These are phyloP conservation scores for Danaus plexippus DNA, from an alignment of 1,140 invertebrate genomes.

Conservation along the genomic window DNA sequence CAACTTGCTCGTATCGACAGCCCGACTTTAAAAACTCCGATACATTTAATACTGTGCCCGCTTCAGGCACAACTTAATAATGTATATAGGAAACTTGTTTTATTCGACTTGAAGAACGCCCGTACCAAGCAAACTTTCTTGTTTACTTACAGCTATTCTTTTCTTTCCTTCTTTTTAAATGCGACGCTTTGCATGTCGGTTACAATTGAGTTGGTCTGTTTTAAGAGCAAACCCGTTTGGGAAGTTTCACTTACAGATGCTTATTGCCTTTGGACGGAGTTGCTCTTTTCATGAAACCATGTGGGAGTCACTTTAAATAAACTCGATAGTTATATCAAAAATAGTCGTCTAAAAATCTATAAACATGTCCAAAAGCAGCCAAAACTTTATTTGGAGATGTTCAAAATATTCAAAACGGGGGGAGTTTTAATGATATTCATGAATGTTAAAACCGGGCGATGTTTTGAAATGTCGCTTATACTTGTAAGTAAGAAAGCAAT, in stretches of 20 bases:
- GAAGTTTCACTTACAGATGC: constrained; percentile 44
- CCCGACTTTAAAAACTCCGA: constrained; percentile 45
- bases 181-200: constrained; percentile 57
- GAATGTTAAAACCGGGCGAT: constrained; percentile 57
- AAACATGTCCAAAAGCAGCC: constrained; percentile 42
- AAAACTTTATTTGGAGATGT: constrained; percentile 45
- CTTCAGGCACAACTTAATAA: constrained; percentile 59
- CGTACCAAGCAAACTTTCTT: constrained; percentile 48
- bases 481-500: constrained; percentile 65
- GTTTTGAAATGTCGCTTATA: constrained; percentile 59
- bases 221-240: constrained; percentile 48
- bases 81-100: constrained; percentile 59
- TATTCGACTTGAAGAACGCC: constrained; percentile 44
- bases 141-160: constrained; percentile 54
- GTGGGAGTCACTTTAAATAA: constrained; percentile 16
- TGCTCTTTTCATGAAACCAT: constrained; percentile 34
- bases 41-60: constrained; percentile 56
- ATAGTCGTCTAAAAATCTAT: constrained; percentile 24
- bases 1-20: constrained; percentile 38
- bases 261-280: constrained; percentile 46
- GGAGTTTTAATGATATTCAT: constrained; percentile 64
- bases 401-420: constrained; percentile 62
- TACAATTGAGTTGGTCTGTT: constrained; percentile 43
- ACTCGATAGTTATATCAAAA: neutral
- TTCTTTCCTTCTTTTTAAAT: constrained; percentile 55